Evolutionary conservation across 35 echinoderm and acorn worm species (phyloP).

Genomic region (Anneissia japonica): DNA sequence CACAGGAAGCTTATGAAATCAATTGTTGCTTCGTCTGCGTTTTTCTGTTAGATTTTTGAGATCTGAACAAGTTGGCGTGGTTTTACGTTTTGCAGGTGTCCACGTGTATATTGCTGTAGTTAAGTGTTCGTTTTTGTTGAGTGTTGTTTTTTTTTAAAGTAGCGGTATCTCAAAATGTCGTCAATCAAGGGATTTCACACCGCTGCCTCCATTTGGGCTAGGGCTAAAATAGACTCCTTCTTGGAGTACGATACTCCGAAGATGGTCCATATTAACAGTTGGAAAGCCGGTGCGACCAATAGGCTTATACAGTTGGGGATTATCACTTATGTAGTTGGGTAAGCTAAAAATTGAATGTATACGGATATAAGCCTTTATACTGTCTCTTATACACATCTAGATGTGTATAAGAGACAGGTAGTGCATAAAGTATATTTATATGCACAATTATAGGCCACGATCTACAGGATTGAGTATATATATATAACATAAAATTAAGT

Average conservation of each 20-base stretch:
- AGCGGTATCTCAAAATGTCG: neutral
- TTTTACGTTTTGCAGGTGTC: neutral
- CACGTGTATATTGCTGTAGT: neutral
- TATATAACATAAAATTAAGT: too few relatives aligned
- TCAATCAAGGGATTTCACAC: neutral
- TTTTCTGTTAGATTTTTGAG: neutral
- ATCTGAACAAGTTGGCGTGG: neutral
- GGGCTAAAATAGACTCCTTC: conserved; percentile 47
- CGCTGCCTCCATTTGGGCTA: neutral
- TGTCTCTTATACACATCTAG: too few relatives aligned
- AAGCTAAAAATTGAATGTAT: conserved; percentile 28
- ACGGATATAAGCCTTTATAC: too few relatives aligned
- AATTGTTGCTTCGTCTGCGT: too few relatives aligned
- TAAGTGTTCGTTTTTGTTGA: neutral
- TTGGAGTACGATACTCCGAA: conserved; percentile 97
- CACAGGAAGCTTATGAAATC: neutral
- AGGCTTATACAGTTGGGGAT: conserved; percentile 73
- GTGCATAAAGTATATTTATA: too few relatives aligned
- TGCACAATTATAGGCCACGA: too few relatives aligned
- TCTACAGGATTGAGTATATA: too few relatives aligned
- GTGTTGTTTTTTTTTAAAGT: neutral
- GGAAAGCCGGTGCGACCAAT: conserved; percentile 86
- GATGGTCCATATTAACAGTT: conserved; percentile 97
- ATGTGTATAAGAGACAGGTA: too few relatives aligned
- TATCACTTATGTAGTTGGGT: conserved; percentile 78